Conservation (phyloP, 2,888 invertebrate genomes). For the Labia minor region DNA sequence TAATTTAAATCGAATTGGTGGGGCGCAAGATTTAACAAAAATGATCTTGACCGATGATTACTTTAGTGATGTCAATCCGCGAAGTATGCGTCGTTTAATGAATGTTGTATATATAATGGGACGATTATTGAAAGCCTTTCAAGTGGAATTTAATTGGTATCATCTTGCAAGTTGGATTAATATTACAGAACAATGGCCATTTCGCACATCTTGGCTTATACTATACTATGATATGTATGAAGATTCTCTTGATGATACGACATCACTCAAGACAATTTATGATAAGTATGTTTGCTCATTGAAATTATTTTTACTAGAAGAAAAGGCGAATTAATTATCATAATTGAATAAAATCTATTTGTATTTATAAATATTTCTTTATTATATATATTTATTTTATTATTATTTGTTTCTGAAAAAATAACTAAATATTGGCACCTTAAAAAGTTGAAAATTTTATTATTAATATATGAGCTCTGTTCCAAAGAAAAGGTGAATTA, state of each 20-base stretch:
- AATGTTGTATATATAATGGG: constrained; percentile 95
- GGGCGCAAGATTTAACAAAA: constrained; percentile 62
- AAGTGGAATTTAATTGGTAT: constrained; percentile 99
- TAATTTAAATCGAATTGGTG: constrained; percentile 65
- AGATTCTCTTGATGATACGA: constrained; percentile 72
- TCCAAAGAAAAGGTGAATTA: no score
- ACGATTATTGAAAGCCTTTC: constrained; percentile 91
- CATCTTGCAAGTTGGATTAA: constrained; percentile 96
- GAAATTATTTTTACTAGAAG: no score
- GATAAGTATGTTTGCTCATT: constrained; percentile 83
- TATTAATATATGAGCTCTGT: no score
- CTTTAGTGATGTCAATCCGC: constrained; percentile 96
- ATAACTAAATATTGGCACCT: no score
- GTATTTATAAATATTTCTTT: no score
- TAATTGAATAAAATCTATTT: not conserved
- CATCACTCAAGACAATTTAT: constrained; percentile 79
- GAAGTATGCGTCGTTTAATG: constrained; percentile 91
- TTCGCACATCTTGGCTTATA: constrained; percentile 94
- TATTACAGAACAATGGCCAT: constrained; percentile 98
- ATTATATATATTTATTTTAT: not conserved
- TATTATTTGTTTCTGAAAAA: no score
- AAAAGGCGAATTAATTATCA: no score
- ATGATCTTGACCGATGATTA: constrained; percentile 94
- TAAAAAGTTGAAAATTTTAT: no score
- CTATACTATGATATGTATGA: constrained; percentile 85